phyloP scores from a whole-genome alignment of 2,888 invertebrate genomes.

The Muscina levida region DNA sequence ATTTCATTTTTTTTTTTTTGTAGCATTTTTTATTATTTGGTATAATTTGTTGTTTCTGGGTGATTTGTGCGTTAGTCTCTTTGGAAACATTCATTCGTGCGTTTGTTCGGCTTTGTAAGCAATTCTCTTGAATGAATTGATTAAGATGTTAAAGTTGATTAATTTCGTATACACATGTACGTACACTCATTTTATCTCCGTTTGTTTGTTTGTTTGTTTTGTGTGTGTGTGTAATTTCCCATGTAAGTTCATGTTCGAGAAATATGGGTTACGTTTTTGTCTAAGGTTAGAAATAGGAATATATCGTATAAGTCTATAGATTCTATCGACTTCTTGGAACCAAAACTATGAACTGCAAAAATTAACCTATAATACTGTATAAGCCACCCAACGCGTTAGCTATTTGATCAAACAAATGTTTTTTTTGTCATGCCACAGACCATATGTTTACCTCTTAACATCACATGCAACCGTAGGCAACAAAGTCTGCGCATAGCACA shows the following conservation, averaged over 20 bases:
- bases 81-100: conserved; percentile 1
- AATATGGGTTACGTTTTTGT: too few relatives aligned
- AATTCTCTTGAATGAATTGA: conserved; percentile 10
- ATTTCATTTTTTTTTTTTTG: neutral
- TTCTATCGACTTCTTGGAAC: too few relatives aligned
- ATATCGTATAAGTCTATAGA: too few relatives aligned
- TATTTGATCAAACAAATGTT: conserved; percentile 40
- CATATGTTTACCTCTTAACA: conserved; percentile 49
- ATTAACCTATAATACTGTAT: neutral
- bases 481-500: conserved; percentile 29
- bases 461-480: conserved; percentile 46
- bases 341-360: neutral
- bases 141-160: conserved; percentile 28
- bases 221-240: too few relatives aligned
- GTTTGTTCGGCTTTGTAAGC: conserved; percentile 6
- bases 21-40: neutral
- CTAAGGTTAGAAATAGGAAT: neutral
- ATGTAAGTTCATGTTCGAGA: too few relatives aligned
- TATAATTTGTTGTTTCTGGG: neutral
- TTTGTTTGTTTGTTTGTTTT: neutral
- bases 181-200: neutral
- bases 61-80: conserved; percentile 16
- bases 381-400: neutral
- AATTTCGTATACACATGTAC: conserved; percentile 10
- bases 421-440: conserved; percentile 8